Base-by-base conservation (phyloP, 2,888 invertebrate genomes). In the Chymomyza caudatula region DNA sequence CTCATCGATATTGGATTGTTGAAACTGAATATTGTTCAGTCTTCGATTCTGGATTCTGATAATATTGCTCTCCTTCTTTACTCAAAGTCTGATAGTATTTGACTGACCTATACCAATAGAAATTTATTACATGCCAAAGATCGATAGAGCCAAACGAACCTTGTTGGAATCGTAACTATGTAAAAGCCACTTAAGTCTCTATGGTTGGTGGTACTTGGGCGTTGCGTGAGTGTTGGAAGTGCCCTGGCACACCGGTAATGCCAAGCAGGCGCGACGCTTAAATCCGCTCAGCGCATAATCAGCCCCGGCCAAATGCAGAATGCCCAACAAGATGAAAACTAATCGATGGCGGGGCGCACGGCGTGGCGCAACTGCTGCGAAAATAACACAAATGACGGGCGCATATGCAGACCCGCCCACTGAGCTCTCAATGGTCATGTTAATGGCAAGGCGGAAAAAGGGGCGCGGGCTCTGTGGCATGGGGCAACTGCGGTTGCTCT, bases 261-360 rank as follows among this genome's bases (percentile, higher is more conserved):
- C 51, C 68, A 74, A 64, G 44, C 43, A 54, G 20, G 8, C 17
- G 23, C 23, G 13, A 17, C 44, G 59, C 75, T 68, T 79, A 83
- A 80, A 80, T 85, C 85, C 79, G 80, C 67, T 17, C 15, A 47
- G 80, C 65, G 29, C 11, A 37, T 37, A 37, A 37, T 37, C 29
- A 37, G 29, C 3, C 29, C 29, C 29, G 70, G 63, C 69, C 78
- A 60, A 77, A 81, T 85, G 75, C 77, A 74, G 81, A 85, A 82
- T 74, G 70, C 78, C 61, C 65, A 70, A 60, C 74, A 76, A 86
- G 85, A 87, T 85, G 81, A 84, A 85, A 87, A 87, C 87, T 87
- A 85, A 85, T 85, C 87, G 87, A 85, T 87, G 84, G 73, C 71
- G 56, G 63, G 29, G 65, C 68, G 49, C 19, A 59, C 57, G 23